Evolutionary conservation across 2,113 vertebrate genomes (phyloP).

Genomic region (Odocoileus virginianus): DNA sequence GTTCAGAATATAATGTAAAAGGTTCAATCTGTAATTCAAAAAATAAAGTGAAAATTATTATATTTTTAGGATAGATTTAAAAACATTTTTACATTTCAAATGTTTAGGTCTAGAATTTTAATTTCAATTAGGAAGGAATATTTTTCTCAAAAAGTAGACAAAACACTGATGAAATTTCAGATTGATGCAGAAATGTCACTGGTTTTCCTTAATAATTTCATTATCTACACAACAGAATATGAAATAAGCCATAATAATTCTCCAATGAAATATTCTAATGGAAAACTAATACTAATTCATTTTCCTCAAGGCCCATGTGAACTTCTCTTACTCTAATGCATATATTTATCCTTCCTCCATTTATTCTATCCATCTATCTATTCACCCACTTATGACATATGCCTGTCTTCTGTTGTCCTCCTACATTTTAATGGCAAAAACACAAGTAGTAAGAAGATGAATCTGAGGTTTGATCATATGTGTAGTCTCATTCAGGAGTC

Average conservation of each 20-base stretch:
- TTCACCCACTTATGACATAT: neutral
- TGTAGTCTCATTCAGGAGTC: neutral
- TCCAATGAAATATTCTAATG: neutral
- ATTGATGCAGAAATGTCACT: neutral
- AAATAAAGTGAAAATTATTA: constrained; percentile 69
- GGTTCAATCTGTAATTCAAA: constrained; percentile 68
- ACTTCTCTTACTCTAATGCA: neutral
- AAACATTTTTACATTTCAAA: constrained; percentile 59
- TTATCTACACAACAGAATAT: neutral
- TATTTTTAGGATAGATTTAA: constrained; percentile 46
- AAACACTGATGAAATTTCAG: neutral
- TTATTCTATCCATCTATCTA: neutral
- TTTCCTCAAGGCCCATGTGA: neutral
- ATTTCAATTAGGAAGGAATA: neutral
- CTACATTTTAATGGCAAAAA: neutral
- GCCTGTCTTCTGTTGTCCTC: neutral
- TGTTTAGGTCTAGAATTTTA: constrained; percentile 29
- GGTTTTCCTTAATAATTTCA: neutral
- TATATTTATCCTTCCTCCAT: neutral
- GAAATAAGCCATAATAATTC: neutral
- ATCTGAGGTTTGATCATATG: neutral
- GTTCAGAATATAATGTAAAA: constrained; percentile 55
- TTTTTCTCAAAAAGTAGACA: neutral
- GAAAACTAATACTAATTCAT: neutral
- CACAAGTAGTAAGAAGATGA: neutral